A percentile compares a stretch with the other conserved stretches of the same genome.
These are phyloP conservation scores for Erebia epiphron DNA, from an alignment of 2,888 invertebrate species.

Conservation along the genomic window DNA sequence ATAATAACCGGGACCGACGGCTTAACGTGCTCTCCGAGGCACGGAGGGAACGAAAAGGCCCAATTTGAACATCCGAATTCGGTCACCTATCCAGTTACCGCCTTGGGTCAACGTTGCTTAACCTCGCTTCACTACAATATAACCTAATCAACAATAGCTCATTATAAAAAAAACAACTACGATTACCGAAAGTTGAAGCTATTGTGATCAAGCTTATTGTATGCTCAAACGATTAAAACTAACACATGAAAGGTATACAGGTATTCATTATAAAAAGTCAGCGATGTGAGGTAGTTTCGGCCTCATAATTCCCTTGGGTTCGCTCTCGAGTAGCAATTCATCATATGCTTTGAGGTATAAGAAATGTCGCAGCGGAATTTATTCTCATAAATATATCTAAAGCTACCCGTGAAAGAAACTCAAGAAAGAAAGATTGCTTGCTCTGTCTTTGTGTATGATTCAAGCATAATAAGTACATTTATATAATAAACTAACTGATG, in stretches of 20 bases:
- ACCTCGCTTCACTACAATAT: no score
- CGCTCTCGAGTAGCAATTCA: slow-evolving; percentile 11
- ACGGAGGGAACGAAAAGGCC: no score
- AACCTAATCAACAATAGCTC: no score
- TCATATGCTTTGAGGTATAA: slow-evolving; percentile 13
- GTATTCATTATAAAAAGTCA: background rate
- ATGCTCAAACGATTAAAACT: background rate
- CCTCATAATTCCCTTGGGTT: slow-evolving; percentile 4
- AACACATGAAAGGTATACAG: background rate
- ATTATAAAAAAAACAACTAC: no score
- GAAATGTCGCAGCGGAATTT: slow-evolving; percentile 9
- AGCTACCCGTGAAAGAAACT: background rate
- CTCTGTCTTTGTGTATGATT: background rate
- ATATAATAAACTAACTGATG: no score
- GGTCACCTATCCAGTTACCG: no score
- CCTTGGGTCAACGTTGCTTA: no score
- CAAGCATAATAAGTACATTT: background rate
- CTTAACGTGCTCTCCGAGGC: no score
- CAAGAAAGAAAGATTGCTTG: background rate
- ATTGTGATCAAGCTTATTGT: no score
- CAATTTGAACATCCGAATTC: no score
- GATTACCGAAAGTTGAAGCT: no score
- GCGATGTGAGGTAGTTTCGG: slow-evolving; percentile 10
- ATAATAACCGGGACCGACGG: no score
- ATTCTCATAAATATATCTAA: slow-evolving; percentile 12